Base-by-base conservation (phyloP, 2,113 vertebrate genomes). In the Athene cunicularia region DNA sequence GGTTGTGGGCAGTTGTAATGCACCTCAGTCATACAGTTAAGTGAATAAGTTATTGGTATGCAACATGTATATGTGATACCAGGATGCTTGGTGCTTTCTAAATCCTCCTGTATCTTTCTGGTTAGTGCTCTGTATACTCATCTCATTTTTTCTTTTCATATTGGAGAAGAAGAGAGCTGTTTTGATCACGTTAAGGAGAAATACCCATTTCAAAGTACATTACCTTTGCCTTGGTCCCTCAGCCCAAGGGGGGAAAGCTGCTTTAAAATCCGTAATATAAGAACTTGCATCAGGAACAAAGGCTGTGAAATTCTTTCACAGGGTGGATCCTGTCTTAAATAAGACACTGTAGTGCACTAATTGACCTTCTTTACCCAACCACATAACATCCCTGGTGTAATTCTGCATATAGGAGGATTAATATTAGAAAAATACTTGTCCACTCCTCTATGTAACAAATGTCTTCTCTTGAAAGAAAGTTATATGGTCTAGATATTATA, bases 261-360 rank as follows among this genome's bases (percentile, higher is more conserved):
- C 37, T 73, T 85, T 73, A 63, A 56, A 86, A 77, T 79, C 79
- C 45, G 23, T 80, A 52, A 37, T 58, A 8, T 35, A 82, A 95
- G 41, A 80, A 55, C 3, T 92, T 82, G 8, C 28, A 88, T 59
- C 13, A 49, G 26, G 72, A 93, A 20, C 35, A 92, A 89, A 68
- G 32, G 28, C 53, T 84, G 70, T 80, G 58, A 77, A 84, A 94
- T 84, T 66, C 79, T 83, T 94, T 84, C n/a, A 41, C 41, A 73
- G 50, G 60, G 70, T 79, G 47, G 47, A 75, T 84, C 53, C 43
- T 43, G 14, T 62, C 59, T 89, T 72, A 83, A 82, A 81, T 56
- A 84, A 96, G 67, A 62, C 26, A 53, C 43, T 64, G 23, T n/a
- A 50, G 41, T 79, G 16, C 26, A n/a, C 41, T 41, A 43, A 39